phyloP scores from a whole-genome alignment of 2,797 vertebrate species.

The Orientallactaga sibirica region DNA sequence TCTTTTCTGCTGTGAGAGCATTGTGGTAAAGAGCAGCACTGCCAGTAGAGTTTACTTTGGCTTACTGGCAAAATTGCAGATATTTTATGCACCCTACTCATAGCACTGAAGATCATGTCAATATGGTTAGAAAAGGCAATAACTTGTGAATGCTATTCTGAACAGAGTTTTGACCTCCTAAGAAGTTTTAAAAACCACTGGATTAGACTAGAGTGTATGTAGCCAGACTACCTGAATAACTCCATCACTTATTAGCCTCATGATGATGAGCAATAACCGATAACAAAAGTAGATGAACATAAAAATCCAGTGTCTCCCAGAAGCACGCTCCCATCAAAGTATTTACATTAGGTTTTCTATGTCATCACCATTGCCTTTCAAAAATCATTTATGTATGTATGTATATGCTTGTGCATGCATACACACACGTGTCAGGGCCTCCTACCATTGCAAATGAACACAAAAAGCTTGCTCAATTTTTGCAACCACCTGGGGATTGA shows the following conservation, averaged over 20 bases:
- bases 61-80: not conserved
- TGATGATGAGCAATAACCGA: not conserved
- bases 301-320: not conserved
- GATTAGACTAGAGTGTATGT: not conserved
- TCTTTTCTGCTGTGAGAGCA: not conserved
- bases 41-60: not conserved
- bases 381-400: too few species aligned
- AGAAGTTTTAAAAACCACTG: not conserved
- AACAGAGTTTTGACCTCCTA: not conserved
- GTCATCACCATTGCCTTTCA: too few species aligned
- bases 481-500: too few species aligned
- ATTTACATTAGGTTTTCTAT: too few species aligned
- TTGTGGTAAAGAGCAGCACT: not conserved
- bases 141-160: not conserved
- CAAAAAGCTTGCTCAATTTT: too few species aligned
- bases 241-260: not conserved
- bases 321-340: too few species aligned
- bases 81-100: not conserved
- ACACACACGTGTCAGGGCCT: too few species aligned
- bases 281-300: not conserved
- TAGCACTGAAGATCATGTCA: not conserved
- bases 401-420: not conserved
- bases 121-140: not conserved
- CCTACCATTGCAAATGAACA: too few species aligned
- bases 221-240: not conserved